Evolutionary conservation across 2,797 vertebrate genomes (phyloP), one percentile per base, ranked within the genome.

Genomic region (Microctenopoma lineatum): DNA sequence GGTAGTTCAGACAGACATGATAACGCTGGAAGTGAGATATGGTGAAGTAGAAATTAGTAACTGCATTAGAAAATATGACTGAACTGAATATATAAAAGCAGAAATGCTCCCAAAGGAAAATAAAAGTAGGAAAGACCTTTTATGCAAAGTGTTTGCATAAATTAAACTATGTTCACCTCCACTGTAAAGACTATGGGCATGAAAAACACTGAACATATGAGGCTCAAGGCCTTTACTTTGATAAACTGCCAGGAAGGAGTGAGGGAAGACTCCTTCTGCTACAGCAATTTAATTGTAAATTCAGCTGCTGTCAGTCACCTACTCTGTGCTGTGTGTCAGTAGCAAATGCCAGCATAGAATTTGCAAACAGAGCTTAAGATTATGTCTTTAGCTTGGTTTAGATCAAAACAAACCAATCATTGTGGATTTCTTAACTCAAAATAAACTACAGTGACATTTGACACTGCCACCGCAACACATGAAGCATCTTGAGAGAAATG

Each of bases 331-430:
- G 67, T 26, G n/a, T 32, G 69, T 69, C 67, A 72, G 48, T 70
- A 56, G 64, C 56, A 71, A 77, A 75, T 70, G 56, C 73, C 50
- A 66, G 34, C 62, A 58, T 13, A 50, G 42, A 64, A 69, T 46
- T 25, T 27, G 39, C 0, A 0, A 75, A 61, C 65, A 65, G 59
- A 68, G 71, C 11, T 69, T 36, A n/a, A 25, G 38, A 21, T 58
- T 21, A 69, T 65, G 57, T 25, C 51, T 41, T 63, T 18, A 51
- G 42, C 45, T 69, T 62, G 58, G 39, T 66, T 72, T 70, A 83
- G 44, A 74, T 18, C 27, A 36, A 38, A 66, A 53, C 25, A 58
- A 48, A 21, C 45, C 14, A 53, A 42, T 16, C 52, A n/a, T 4
- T 76, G 59, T 70, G 70, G 73, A 42, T 42, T 14, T 13, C 39